Evolutionary conservation across 1,140 invertebrate genomes (phyloP).

Genomic region (Drosophila bocqueti): DNA sequence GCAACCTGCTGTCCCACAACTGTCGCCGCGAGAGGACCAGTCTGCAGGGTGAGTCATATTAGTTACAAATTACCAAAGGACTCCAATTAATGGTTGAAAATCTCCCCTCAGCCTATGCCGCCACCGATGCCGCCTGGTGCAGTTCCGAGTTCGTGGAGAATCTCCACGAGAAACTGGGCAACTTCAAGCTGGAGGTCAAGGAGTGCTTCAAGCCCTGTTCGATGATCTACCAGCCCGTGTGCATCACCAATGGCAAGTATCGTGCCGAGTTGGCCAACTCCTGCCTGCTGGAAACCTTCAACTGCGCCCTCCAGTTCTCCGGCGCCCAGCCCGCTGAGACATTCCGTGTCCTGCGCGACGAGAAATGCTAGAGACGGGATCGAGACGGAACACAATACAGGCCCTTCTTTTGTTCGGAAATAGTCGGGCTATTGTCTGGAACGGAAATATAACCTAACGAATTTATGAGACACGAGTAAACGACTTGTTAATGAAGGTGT

Average conservation of each 20-base stretch:
- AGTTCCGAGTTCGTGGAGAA: conserved; percentile 66
- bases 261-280: conserved; percentile 63
- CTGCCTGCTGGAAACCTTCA: conserved; percentile 66
- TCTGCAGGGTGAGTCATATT: conserved; percentile 40
- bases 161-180: conserved; percentile 58
- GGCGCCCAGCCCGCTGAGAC: conserved; percentile 35
- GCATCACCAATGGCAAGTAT: conserved; percentile 76
- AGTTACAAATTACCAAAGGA: not conserved
- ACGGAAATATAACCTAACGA: conserved; percentile 22
- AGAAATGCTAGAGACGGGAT: conserved; percentile 44
- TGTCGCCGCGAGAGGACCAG: conserved; percentile 65
- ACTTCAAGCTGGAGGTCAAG: conserved; percentile 49
- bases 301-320: conserved; percentile 61
- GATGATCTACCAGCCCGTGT: conserved; percentile 80
- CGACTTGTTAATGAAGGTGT: conserved; percentile 41
- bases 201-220: conserved; percentile 75
- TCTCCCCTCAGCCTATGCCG: conserved; percentile 45
- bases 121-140: conserved; percentile 75
- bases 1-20: conserved; percentile 66
- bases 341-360: conserved; percentile 48
- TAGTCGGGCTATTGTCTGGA: conserved; percentile 24
- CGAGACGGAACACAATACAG: conserved; percentile 39
- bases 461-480: conserved; percentile 29
- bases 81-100: not conserved
- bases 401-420: conserved; percentile 4